Evolutionary conservation across 2,113 vertebrate genomes (phyloP).

Genomic region (Aldabrachelys gigantea): DNA sequence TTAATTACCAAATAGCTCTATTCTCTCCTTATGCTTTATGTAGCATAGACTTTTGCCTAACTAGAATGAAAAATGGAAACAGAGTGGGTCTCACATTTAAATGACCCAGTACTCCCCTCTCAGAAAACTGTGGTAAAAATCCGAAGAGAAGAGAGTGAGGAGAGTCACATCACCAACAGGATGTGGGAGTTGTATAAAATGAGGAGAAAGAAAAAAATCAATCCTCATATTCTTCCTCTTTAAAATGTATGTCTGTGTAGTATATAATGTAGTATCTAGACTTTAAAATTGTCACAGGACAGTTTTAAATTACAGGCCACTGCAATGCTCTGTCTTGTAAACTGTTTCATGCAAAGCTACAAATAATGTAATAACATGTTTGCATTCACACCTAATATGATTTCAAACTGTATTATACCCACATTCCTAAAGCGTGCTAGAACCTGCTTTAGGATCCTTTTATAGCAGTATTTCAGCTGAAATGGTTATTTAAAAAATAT

Average conservation of each 20-base stretch:
- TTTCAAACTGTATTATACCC: conserved; percentile 67
- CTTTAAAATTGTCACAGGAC: conserved; percentile 44
- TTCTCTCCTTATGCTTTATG: conserved; percentile 68
- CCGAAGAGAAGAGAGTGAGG: background rate
- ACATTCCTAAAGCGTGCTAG: conserved; percentile 57
- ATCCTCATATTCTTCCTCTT: background rate
- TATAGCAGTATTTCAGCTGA: conserved; percentile 55
- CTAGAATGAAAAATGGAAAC: conserved; percentile 61
- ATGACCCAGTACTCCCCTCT: conserved; percentile 13
- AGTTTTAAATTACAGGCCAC: conserved; percentile 50
- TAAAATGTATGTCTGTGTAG: background rate
- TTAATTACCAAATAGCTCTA: conserved; percentile 68
- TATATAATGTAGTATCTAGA: background rate
- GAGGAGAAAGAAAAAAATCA: background rate
- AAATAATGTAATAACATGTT: conserved; percentile 70
- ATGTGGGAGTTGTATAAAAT: background rate
- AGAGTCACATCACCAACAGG: background rate
- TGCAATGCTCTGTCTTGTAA: conserved; percentile 64
- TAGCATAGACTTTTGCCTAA: conserved; percentile 47
- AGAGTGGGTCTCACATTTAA: conserved; percentile 37
- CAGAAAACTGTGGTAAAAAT: background rate
- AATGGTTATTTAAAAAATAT: conserved; percentile 44
- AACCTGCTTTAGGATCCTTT: conserved; percentile 63
- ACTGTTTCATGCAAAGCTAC: conserved; percentile 63
- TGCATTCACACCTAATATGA: conserved; percentile 64